Evolutionary conservation across 2,113 vertebrate genomes (phyloP).

Genomic region (Coracopsis vasa): DNA sequence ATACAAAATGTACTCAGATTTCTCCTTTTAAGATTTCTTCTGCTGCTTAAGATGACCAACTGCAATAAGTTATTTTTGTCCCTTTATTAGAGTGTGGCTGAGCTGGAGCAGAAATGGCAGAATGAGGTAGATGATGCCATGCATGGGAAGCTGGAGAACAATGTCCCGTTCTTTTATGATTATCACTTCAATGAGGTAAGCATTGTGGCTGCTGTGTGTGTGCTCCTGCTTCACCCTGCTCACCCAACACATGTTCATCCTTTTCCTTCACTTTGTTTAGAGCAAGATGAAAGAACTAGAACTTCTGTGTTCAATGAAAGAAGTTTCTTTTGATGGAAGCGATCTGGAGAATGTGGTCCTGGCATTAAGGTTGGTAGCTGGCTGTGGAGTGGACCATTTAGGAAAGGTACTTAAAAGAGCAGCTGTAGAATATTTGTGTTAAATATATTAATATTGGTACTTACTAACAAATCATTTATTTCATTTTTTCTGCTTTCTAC

Average conservation of each 20-base stretch:
- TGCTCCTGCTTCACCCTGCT: neutral
- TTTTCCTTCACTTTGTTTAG: constrained; percentile 55
- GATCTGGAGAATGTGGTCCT: constrained; percentile 95
- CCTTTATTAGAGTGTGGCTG: constrained; percentile 88
- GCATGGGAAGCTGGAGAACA: constrained; percentile 94
- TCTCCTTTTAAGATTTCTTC: neutral
- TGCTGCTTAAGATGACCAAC: neutral
- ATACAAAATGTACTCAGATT: neutral
- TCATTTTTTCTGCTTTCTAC: neutral
- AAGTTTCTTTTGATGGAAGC: constrained; percentile 90
- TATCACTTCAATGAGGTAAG: constrained; percentile 97
- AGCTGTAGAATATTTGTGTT: neutral
- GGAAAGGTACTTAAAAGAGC: neutral
- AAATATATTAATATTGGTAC: neutral
- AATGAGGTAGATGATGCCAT: constrained; percentile 92
- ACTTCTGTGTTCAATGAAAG: constrained; percentile 94
- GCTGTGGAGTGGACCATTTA: neutral
- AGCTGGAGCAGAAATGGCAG: constrained; percentile 98
- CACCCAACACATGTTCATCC: neutral
- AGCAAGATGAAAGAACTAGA: constrained; percentile 98
- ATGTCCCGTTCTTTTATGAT: constrained; percentile 93
- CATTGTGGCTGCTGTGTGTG: neutral
- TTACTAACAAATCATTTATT: neutral
- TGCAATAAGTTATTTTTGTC: neutral
- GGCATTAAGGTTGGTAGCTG: constrained; percentile 84